Base-by-base conservation (phyloP, 2,797 vertebrate species). In the Anisognathus igniventris region DNA sequence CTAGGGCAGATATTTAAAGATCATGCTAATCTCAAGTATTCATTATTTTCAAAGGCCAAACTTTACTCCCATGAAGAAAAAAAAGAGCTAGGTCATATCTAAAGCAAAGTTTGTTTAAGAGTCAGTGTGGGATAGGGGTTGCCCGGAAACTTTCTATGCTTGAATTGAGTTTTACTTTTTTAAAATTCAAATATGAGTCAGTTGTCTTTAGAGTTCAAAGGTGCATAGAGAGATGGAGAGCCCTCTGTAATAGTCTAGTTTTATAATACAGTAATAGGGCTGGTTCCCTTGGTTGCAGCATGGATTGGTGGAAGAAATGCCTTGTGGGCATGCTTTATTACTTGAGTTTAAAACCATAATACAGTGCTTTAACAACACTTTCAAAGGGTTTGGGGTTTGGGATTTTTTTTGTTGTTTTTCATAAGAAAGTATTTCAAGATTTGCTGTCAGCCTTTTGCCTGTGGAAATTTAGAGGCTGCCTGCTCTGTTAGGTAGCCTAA, bases 391-490 rank as follows among this genome's bases (percentile, higher is more conserved):
- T 60, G 20, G 77, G 7, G 1, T 78, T 71, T 33, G 51, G 28
- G 28, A 10, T 37, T 47, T 47, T 60, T 45, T 24, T 27, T 72
- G 33, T 31, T 44, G 53, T 96, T 86, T 73, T 96, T 96, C 60
- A 60, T 90, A 90, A 95, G 79, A 91, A 96, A 96, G 75, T 65
- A 58, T 20, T 8, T 84, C 68, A 90, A 83, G 40, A 74, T 64
- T 94, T 91, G 87, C 85, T 88, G 71, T 74, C 83, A 96, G 64
- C 84, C 77, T 96, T 89, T 95, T 95, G 94, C 89, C 92, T 95
- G 89, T 97, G 95, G 85, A 97, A 96, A 92, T 96, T 53, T 22
- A 64, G 79, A 95, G 85, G 73, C 91, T 96, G 93, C 94, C 93
- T 96, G 75, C 79, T 94, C 90, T 96, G 79, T 82, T 95, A 89